Conservation (phyloP, 2,888 invertebrate species). For the Dilophus febrilis region DNA sequence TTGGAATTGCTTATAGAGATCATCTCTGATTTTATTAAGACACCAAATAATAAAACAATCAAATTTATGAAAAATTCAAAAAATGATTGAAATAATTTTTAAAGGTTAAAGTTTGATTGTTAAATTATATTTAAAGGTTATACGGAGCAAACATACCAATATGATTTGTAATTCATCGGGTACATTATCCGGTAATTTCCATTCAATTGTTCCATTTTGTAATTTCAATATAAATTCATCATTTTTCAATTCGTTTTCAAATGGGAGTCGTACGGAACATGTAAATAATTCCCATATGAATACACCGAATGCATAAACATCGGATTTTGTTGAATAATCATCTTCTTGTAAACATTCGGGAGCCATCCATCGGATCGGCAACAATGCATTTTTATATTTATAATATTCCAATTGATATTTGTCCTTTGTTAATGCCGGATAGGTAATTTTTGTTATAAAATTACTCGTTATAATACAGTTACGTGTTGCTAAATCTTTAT, state of each 20-base stretch:
- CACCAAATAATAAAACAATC: too few species aligned
- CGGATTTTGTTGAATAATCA: conserved; percentile 83
- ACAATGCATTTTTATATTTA: conserved; percentile 63
- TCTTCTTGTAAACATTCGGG: conserved; percentile 78
- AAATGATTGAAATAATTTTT: too few species aligned
- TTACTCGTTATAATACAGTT: conserved; percentile 78
- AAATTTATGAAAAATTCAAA: too few species aligned
- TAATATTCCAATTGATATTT: conserved; percentile 83
- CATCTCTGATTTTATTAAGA: too few species aligned
- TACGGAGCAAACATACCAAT: conserved; percentile 31
- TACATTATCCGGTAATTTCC: conserved; percentile 47
- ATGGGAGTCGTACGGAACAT: conserved; percentile 60
- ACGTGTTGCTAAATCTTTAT: conserved; percentile 78
- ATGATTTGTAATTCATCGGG: conserved; percentile 42
- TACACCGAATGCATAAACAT: conserved; percentile 81
- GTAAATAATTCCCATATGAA: conserved; percentile 80
- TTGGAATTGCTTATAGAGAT: too few species aligned
- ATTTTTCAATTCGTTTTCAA: conserved; percentile 29
- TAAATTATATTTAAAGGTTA: too few species aligned
- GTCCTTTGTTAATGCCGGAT: conserved; percentile 62
- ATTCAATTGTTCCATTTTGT: conserved; percentile 39
- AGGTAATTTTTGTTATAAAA: conserved; percentile 63
- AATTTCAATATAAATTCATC: conserved; percentile 25
- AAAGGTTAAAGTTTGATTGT: too few species aligned
- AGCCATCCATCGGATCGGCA: conserved; percentile 83